Conservation (phyloP, 1,140 invertebrate species). For the Caenorhabditis brenneri region DNA sequence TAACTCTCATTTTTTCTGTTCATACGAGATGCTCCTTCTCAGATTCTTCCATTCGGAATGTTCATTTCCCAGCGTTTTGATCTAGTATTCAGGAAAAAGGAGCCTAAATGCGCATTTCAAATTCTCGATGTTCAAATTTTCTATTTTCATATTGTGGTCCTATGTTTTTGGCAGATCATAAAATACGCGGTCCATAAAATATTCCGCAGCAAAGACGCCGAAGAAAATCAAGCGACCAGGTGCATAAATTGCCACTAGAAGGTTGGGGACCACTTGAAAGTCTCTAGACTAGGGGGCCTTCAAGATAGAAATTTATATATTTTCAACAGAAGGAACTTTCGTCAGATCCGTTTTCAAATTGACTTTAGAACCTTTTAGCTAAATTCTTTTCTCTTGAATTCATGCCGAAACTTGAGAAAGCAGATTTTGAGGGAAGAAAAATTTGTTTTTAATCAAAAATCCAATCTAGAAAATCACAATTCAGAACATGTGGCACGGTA, state of each 20-base stretch:
- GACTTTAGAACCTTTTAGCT: not conserved
- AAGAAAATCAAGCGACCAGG: slow-evolving; percentile 9
- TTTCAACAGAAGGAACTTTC: not conserved
- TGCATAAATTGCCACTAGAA: slow-evolving; percentile 29
- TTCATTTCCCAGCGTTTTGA: not conserved
- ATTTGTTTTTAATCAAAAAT: no score
- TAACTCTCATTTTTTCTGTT: not conserved
- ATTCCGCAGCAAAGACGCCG: not conserved
- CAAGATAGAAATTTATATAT: not conserved
- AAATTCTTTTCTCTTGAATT: no score
- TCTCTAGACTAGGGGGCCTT: not conserved
- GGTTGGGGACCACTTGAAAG: slow-evolving; percentile 6
- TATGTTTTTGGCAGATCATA: not conserved
- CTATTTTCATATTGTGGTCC: not conserved
- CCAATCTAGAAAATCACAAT: no score
- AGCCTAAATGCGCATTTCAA: not conserved
- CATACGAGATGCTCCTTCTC: not conserved
- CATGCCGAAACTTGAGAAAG: no score
- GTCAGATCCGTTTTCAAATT: slow-evolving; percentile 15
- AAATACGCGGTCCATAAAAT: not conserved
- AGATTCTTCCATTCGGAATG: not conserved
- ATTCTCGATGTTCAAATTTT: not conserved
- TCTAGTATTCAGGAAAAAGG: no score
- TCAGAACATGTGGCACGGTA: no score
- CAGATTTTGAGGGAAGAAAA: no score